Conservation (phyloP, 2,113 vertebrate species). For the Dasypus novemcinctus region DNA sequence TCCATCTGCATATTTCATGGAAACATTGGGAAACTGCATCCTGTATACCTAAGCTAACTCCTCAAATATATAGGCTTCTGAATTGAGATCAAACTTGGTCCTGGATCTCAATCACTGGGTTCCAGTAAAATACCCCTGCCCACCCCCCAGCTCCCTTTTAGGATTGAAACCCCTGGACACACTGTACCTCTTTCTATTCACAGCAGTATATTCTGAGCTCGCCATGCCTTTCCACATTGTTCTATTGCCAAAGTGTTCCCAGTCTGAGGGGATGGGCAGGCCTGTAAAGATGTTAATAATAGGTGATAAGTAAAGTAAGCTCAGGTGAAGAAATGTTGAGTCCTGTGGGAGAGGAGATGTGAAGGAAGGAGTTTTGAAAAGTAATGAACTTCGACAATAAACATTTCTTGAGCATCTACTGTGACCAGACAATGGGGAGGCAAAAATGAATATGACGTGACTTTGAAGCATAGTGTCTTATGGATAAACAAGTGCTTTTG, state of each 20-base stretch:
- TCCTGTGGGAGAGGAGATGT: neutral
- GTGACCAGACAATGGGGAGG: neutral
- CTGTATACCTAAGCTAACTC: too few species aligned
- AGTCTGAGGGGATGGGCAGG: neutral
- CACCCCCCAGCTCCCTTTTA: accelerated
- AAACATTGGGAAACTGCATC: neutral
- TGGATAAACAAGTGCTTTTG: neutral
- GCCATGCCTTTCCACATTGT: neutral
- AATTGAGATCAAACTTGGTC: neutral
- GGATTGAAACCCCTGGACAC: neutral
- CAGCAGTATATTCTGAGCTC: neutral
- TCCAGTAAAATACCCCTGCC: neutral
- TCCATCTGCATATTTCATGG: neutral
- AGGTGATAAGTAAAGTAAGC: neutral
- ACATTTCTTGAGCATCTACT: neutral
- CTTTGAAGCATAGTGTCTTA: neutral
- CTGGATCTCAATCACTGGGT: neutral
- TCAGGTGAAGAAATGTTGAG: neutral
- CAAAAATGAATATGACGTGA: neutral
- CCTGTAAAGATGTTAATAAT: neutral
- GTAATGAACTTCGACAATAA: neutral
- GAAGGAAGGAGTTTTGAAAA: neutral
- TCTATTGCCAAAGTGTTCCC: neutral
- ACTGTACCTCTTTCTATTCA: neutral
- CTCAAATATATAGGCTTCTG: neutral